A percentile compares a stretch with the other conserved stretches of the same genome.
Conservation (phyloP, 2,797 vertebrate genomes). For the Fistularia tabacaria region DNA sequence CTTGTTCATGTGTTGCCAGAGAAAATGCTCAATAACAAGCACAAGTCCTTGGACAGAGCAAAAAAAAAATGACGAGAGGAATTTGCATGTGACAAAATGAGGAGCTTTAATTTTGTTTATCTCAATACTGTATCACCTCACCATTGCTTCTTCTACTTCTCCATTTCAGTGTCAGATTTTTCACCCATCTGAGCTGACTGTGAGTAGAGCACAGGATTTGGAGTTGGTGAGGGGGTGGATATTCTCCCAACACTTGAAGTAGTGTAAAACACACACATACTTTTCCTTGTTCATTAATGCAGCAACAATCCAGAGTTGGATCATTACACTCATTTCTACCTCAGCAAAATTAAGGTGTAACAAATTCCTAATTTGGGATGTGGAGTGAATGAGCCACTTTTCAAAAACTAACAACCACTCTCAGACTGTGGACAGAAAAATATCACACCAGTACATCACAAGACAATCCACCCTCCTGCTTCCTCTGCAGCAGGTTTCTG, state of each 20-base stretch:
- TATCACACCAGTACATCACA: background rate
- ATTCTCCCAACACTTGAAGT: constrained; percentile 48
- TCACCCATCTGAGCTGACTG: constrained; percentile 24
- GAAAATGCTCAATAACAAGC: constrained; percentile 23
- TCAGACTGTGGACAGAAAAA: constrained; percentile 1
- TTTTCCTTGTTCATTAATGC: constrained; percentile 12
- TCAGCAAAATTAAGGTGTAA: constrained; percentile 14
- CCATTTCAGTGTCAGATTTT: no score
- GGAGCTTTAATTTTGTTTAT: constrained; percentile 7
- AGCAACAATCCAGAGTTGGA: constrained; percentile 23
- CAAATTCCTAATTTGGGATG: background rate
- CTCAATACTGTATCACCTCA: constrained; percentile 23
- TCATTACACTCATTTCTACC: constrained; percentile 19
- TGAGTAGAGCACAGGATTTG: constrained; percentile 21
- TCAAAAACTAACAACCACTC: background rate
- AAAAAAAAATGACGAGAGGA: constrained; percentile 5
- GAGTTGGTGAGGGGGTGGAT: constrained; percentile 45
- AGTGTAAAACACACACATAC: constrained; percentile 12
- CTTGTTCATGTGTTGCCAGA: constrained; percentile 37
- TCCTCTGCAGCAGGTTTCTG: background rate
- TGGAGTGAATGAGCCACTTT: background rate
- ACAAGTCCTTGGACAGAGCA: constrained; percentile 19
- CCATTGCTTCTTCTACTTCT: constrained; percentile 6
- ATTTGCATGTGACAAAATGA: constrained; percentile 6
- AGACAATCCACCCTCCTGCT: background rate